Base-by-base conservation (phyloP, 2,888 invertebrate genomes). In the Thera britannica region DNA sequence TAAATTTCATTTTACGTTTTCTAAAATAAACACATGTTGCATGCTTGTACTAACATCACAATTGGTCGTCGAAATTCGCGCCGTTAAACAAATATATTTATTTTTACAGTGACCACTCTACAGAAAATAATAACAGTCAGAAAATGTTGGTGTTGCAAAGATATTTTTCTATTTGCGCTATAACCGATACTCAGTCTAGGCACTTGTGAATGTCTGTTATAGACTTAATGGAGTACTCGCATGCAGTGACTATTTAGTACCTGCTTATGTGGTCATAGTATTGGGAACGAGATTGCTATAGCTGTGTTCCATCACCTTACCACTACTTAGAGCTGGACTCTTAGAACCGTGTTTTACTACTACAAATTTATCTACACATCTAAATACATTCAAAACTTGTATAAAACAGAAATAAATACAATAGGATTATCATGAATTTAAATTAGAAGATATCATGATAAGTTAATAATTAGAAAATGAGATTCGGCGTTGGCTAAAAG, bases 81-180 rank as follows among this genome's bases (percentile, higher is more conserved):
- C 82, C 83, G 86, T 88, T 91, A 91, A 91, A 92, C 85, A 80
- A 89, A 86, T 90, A 87, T 89, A 91, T 93, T 93, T 93, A 86
- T 93, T 92, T 93, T 93, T 93, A 92, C 93, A 93, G 93, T 93
- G 92, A 85, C 91, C 80, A 83, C 90, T 90, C 93, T 85, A 90
- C 93, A 90, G 91, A 90, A 89, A 89, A 86, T 90, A 86, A 77
- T 93, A 86, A 87, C 90, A 89, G 85, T 90, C 87, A 86, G 89
- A 92, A 88, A 82, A 86, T 91, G 87, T 89, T 75, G 90, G 88
- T 85, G 90, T 90, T 92, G 81, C 92, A 92, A 89, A 93, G 87
- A 90, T 88, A 87, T 91, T 91, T 92, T 83, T 88, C 86, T 87
- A 83, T 87, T 90, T 92, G 87, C 88, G 89, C 86, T 83, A 87